Conservation (phyloP, 2,113 vertebrate species). For the Rallus limicola region DNA sequence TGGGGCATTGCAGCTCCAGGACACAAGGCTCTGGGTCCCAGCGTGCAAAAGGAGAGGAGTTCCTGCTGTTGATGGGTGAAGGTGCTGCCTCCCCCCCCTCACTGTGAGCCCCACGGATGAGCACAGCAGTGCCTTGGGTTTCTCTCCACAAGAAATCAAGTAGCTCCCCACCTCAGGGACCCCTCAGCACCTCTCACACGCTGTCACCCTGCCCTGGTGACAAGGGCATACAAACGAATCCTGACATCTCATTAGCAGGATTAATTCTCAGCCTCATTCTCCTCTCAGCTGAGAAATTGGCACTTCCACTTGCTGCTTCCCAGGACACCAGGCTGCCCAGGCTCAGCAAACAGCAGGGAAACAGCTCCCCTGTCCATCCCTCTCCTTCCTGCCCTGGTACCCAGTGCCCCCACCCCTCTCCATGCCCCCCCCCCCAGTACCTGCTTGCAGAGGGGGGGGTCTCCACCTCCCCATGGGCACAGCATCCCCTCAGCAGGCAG, state of each 20-base stretch:
- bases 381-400: background rate
- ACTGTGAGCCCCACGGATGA: background rate
- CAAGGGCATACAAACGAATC: conserved; percentile 38
- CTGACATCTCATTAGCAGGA: conserved; percentile 40
- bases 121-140: background rate
- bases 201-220: background rate
- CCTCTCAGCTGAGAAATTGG: background rate
- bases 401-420: background rate
- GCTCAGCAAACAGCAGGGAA: background rate
- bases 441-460: background rate
- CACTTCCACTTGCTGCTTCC: background rate
- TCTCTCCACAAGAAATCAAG: background rate
- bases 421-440: background rate
- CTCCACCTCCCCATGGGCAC: background rate
- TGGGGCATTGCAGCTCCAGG: fast-evolving
- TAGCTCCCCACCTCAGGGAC: background rate
- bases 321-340: background rate
- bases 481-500: fast-evolving
- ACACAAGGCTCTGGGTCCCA: fast-evolving
- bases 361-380: too few species aligned
- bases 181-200: background rate
- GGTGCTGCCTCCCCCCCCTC: background rate
- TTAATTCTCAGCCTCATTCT: background rate
- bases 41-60: fast-evolving
- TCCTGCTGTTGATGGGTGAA: background rate